A percentile compares a stretch with the other conserved stretches of the same genome.
These are phyloP conservation scores for Platysteira castanea DNA, from an alignment of 2,113 vertebrate species.

Conservation along the genomic window DNA sequence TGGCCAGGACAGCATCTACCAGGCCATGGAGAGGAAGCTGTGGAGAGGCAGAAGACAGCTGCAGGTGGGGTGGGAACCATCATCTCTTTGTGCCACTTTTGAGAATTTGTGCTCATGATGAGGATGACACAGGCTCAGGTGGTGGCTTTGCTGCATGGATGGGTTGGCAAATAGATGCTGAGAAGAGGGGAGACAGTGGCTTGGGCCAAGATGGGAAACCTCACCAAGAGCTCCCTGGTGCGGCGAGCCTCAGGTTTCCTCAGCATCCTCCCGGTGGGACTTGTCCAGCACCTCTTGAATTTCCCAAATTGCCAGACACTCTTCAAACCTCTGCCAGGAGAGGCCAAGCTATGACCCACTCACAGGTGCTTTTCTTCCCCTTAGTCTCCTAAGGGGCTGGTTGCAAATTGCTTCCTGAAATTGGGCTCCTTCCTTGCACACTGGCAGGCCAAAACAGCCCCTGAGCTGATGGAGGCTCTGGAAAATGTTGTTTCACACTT, in stretches of 20 bases:
- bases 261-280: background rate
- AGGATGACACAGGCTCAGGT: accelerated
- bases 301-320: background rate
- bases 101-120: background rate
- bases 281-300: background rate
- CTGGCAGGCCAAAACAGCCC: background rate
- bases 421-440: background rate
- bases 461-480: background rate
- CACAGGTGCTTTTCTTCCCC: background rate
- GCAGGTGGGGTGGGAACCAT: background rate
- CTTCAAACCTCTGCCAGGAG: background rate
- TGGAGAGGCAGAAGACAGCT: background rate
- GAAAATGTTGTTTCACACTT: slow-evolving; percentile 8
- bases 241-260: background rate
- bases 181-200: background rate
- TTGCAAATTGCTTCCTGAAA: slow-evolving; percentile 21
- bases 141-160: background rate
- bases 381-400: background rate
- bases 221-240: background rate
- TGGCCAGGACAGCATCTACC: background rate
- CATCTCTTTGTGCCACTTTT: background rate
- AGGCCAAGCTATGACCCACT: background rate
- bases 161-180: background rate
- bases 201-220: background rate
- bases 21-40: background rate